Base-by-base conservation (phyloP, 30 jellyfish, hydroid and myxozoan genomes). In the Cassiopea xamachana region DNA sequence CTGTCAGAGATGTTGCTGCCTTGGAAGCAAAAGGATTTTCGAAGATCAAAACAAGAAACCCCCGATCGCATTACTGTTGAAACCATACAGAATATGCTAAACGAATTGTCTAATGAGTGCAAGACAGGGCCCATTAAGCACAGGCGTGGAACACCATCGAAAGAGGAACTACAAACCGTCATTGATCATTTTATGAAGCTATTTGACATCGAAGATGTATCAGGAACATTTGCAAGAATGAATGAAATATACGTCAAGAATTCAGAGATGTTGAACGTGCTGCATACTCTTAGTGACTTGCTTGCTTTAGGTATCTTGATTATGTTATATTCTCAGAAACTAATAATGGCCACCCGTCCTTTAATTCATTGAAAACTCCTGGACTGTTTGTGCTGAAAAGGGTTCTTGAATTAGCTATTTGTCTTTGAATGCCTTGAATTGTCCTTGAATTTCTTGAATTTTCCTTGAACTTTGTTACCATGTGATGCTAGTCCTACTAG, bases 171-270 rank as follows among this genome's bases (percentile, higher is more conserved):
- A 68, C 80, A 49, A 46, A 77, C 69, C 7, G 93, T 95, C 39
- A 92, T 95, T 1, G 92, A 91, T 75, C 99, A 95, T 61, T 95
- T 91, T 70, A 95, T 95, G 99, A 78, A 87, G 73, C 91, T 95
- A 46, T 95, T 91, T 51, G 97, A 95, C 76, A 96, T 95, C 17
- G 92, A 81, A 47, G 82, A 83, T 16, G 48, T 80, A 14, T 62
- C 92, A 44, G 97, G 95, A 39, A 92, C 95, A 73, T 95, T 79
- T 69, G 93, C 99, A 48, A 73, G 97, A 46, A 95, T 95, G 98
- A 86, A 90, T 47, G 97, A 95, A 39, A 73, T 91, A 43, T 95
- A 91, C 75, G 94, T 84, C 55, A 83, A 89, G 70, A 75, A 83
- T 51, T 84, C 91, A 7, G 98, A 91, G 83, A 79, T 91, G 94